Conservation (phyloP, 64 coral and sea anemone genomes). For the Montipora foliosa region DNA sequence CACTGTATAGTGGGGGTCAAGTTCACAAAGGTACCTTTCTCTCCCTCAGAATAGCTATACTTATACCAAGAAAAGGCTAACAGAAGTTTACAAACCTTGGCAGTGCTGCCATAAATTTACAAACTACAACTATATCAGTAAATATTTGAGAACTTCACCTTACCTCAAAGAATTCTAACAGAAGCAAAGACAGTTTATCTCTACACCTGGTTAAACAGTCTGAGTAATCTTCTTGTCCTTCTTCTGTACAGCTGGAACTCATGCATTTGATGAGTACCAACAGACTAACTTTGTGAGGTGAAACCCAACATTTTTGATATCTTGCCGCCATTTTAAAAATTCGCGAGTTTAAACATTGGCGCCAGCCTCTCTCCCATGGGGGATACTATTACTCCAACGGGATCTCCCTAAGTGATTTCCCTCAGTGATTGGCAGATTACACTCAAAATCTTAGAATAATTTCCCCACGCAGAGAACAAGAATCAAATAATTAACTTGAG, state of each 20-base stretch:
- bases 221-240: conserved; percentile 41
- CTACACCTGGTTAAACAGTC: conserved; percentile 59
- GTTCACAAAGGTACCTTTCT: too few species aligned
- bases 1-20: too few species aligned
- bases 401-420: not conserved
- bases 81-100: too few species aligned
- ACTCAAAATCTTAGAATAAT: too few species aligned
- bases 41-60: too few species aligned
- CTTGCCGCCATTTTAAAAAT: conserved; percentile 87
- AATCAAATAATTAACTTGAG: not conserved
- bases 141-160: too few species aligned
- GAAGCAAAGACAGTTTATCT: conserved; percentile 79
- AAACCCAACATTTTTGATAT: conserved; percentile 71
- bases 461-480: too few species aligned
- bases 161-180: conserved; percentile 90
- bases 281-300: conserved; percentile 85
- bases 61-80: too few species aligned
- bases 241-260: conserved; percentile 32
- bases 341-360: conserved; percentile 42
- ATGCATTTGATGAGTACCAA: conserved; percentile 81
- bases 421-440: not conserved
- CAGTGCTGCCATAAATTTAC: too few species aligned
- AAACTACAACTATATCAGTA: too few species aligned
- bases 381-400: not conserved
- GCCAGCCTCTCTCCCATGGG: conserved; percentile 24